phyloP scores from a whole-genome alignment of 2,888 invertebrate genomes.

The Sminthurides aquaticus region DNA sequence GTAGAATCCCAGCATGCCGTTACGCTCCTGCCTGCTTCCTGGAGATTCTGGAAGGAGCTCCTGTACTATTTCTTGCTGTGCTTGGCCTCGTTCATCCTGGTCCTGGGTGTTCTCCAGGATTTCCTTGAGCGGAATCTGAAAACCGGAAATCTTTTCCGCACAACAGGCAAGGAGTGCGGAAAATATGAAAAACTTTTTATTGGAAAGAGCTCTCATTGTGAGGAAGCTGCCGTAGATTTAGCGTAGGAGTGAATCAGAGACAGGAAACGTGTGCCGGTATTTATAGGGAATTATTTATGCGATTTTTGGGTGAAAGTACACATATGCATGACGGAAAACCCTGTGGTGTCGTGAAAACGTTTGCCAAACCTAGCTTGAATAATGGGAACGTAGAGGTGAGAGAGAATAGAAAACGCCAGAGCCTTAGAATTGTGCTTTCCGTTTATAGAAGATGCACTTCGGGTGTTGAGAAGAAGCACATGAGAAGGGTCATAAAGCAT shows the following conservation, averaged over 20 bases:
- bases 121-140: no score
- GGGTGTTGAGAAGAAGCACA: no score
- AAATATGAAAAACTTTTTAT: not conserved
- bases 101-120: no score
- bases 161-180: not conserved
- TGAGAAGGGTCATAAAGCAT: no score
- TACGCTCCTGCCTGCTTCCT: not conserved
- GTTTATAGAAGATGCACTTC: no score
- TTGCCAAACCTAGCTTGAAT: not conserved
- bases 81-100: no score
- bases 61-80: not conserved
- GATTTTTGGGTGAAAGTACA: not conserved
- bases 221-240: not conserved
- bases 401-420: no score
- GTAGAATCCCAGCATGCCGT: slow-evolving; percentile 11
- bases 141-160: no score
- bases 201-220: not conserved
- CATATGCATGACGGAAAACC: no score
- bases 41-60: not conserved
- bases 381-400: no score
- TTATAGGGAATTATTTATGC: not conserved
- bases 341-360: not conserved
- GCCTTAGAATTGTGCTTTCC: no score
- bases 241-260: not conserved
- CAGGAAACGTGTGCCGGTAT: not conserved